phyloP scores from a whole-genome alignment of 2,113 vertebrate genomes.

The Neolamprologus tretocephalus region DNA sequence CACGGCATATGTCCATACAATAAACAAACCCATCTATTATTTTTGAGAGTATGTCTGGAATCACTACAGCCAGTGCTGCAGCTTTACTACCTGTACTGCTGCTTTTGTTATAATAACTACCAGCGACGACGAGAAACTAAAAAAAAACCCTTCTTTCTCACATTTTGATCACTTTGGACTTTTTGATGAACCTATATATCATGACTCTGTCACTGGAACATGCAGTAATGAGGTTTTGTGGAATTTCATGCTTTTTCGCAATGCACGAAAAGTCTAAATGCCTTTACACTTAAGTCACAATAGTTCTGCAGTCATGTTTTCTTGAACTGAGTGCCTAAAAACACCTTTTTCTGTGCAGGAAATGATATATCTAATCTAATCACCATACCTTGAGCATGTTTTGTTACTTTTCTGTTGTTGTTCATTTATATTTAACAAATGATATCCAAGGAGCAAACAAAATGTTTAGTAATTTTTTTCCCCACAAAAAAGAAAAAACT shows the following conservation, averaged over 20 bases:
- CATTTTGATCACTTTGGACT: neutral
- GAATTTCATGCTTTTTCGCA: neutral
- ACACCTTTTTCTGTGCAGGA: neutral
- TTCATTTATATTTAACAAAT: neutral
- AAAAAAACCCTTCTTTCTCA: accelerated
- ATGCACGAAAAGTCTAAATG: neutral
- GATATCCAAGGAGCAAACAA: neutral
- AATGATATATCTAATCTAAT: neutral
- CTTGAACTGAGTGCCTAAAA: neutral
- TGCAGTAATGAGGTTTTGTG: neutral
- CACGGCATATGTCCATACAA: neutral
- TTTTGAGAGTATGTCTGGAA: neutral
- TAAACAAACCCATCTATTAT: neutral
- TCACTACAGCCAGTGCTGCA: neutral
- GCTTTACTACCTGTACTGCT: neutral
- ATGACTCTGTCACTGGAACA: neutral
- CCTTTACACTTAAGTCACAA: neutral
- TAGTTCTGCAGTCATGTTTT: neutral
- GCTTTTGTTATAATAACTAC: neutral
- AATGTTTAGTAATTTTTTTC: neutral
- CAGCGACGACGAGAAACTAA: neutral
- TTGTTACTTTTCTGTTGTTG: neutral
- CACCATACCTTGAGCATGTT: neutral
- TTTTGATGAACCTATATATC: neutral
- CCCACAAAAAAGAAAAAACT: neutral